Evolutionary conservation across 2,888 invertebrate species (phyloP).

Genomic region (Chymomyza amoena): DNA sequence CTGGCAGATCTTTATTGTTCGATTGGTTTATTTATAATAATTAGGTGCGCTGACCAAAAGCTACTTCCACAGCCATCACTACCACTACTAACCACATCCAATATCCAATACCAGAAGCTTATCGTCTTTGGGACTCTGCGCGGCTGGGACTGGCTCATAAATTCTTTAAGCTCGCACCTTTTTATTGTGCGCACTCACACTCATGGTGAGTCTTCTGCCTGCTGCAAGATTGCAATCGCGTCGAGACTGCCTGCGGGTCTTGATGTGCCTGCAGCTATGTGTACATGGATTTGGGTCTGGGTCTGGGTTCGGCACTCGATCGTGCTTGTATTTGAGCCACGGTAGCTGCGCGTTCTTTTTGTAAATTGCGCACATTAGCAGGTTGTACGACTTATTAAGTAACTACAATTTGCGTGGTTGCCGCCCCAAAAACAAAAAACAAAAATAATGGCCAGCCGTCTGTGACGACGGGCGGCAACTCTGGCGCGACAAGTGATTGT

Average conservation of each 20-base stretch:
- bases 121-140: background rate
- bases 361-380: slow-evolving; percentile 78
- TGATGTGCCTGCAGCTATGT: slow-evolving; percentile 23
- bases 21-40: slow-evolving; percentile 78
- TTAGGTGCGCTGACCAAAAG: slow-evolving; percentile 74
- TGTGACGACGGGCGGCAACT: slow-evolving; percentile 5
- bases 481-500: slow-evolving; percentile 70
- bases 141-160: slow-evolving; percentile 66
- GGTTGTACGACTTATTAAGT: slow-evolving; percentile 78
- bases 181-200: slow-evolving; percentile 74
- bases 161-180: slow-evolving; percentile 78
- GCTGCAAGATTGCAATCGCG: slow-evolving; percentile 66
- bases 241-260: slow-evolving; percentile 19
- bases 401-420: slow-evolving; percentile 78
- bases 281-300: background rate
- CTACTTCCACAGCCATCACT: slow-evolving; percentile 40
- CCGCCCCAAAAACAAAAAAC: slow-evolving; percentile 58
- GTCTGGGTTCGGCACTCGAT: background rate
- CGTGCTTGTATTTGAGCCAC: background rate
- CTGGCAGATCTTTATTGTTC: slow-evolving; percentile 76
- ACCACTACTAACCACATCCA: slow-evolving; percentile 17
- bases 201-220: slow-evolving; percentile 31
- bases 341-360: slow-evolving; percentile 67
- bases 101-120: slow-evolving; percentile 53
- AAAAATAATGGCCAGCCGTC: slow-evolving; percentile 61